Evolutionary conservation across 2,888 invertebrate species (phyloP), one percentile per base, ranked within the genome.

Genomic region (Lasioglossum malachurum): DNA sequence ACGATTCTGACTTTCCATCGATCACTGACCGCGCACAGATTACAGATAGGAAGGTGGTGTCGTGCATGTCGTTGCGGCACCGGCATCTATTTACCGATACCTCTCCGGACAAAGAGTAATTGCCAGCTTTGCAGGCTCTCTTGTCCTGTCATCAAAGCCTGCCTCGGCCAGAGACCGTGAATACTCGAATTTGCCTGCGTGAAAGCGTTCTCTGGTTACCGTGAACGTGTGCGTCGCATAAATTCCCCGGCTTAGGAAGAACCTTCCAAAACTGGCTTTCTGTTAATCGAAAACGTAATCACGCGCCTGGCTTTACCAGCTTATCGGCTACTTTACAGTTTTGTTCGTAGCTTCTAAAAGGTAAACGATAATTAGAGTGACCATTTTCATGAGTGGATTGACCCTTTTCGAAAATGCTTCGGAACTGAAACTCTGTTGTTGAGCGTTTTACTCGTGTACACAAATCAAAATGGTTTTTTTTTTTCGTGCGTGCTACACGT

Each of bases 31-130:
- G 35, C 74, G 60, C 10, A 49, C 46, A 81, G 53, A 57, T 57
- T 57, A 57, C 12, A 57, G 64, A 87, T 86, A 74, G 77, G 76
- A 83, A 85, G 80, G 78, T 82, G 80, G 86, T 80, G 71, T 83
- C 74, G 75, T 72, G 78, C 67, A 60, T 87, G 81, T 84, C 87
- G 83, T 67, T 53, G 84, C 72, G 67, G 31, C n/a, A 57, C n/a
- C 57, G 78, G 84, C 78, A 80, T 82, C 81, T 87, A 87, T 84
- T 87, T 83, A 75, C 76, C 83, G 85, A 87, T 83, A 83, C 80
- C 80, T 75, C 75, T 35, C 57, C 12, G 49, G 80, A 86, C 86
- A 86, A 82, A 86, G 87, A 86, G 87, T 87, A 87, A 87, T 87
- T 87, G 87, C 86, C 75, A 41, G 80, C 82, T 86, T 82, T 69